phyloP scores from a whole-genome alignment of 2,888 invertebrate species.

The Arge pagana region DNA sequence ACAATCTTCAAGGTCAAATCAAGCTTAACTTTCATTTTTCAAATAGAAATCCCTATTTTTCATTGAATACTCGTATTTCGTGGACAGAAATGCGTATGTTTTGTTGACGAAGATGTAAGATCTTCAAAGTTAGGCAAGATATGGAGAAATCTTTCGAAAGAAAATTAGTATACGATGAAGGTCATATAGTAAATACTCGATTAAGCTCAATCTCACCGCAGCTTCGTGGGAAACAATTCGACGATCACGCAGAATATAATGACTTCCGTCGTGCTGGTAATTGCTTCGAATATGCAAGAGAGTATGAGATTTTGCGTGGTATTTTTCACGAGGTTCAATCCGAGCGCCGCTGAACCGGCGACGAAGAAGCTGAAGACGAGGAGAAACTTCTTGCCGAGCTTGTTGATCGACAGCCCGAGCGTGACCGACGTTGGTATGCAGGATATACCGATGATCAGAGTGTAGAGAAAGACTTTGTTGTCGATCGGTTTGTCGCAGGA shows the following conservation, averaged over 20 bases:
- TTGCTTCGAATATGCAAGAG: slow-evolving; percentile 65
- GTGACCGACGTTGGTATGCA: slow-evolving; percentile 64
- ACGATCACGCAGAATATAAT: slow-evolving; percentile 67
- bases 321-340: slow-evolving; percentile 63
- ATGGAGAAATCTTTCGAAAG: slow-evolving; percentile 12
- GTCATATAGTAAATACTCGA: no score
- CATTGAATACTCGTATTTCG: no score
- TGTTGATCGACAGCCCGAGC: slow-evolving; percentile 64
- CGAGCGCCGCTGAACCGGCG: slow-evolving; percentile 63
- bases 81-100: no score
- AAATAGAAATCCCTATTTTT: no score
- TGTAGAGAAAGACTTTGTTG: slow-evolving; percentile 62
- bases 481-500: slow-evolving; percentile 56
- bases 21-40: no score
- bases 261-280: slow-evolving; percentile 66
- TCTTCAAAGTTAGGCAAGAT: no score
- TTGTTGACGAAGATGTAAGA: no score
- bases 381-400: slow-evolving; percentile 64
- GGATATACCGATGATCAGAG: slow-evolving; percentile 64
- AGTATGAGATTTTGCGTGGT: slow-evolving; percentile 62
- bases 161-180: slow-evolving; percentile 5
- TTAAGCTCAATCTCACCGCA: no score
- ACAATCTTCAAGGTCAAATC: no score
- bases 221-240: slow-evolving; percentile 63
- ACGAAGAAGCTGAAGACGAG: slow-evolving; percentile 64